Percentiles rank a stretch among this genome's conserved stretches.
phyloP scores from a whole-genome alignment of 2,888 invertebrate species.

The Athrips mouffetella region DNA sequence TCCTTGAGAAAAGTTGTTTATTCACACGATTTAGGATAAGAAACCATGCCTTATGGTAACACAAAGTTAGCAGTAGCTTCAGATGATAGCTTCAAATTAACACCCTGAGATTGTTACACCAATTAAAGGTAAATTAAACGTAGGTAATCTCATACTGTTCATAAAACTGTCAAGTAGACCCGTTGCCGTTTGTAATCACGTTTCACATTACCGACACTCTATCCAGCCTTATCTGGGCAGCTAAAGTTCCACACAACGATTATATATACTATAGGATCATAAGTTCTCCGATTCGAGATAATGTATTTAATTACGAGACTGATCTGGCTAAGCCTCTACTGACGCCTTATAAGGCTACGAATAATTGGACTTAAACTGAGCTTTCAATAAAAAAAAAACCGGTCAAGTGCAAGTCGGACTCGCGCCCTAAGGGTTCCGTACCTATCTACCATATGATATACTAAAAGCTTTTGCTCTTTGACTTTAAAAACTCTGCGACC shows the following conservation, averaged over 20 bases:
- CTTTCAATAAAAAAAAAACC: no score
- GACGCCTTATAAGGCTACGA: neutral
- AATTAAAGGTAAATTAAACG: conserved; percentile 10
- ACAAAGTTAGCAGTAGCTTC: no score
- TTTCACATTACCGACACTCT: conserved; percentile 45
- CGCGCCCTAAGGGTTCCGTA: no score
- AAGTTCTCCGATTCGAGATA: conserved; percentile 30
- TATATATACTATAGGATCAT: conserved; percentile 31
- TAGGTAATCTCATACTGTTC: conserved; percentile 8
- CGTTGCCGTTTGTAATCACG: conserved; percentile 30
- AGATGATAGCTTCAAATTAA: neutral
- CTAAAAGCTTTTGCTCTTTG: no score
- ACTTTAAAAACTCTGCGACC: no score
- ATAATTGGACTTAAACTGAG: neutral
- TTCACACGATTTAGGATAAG: no score
- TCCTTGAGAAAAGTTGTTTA: no score
- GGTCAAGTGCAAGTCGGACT: no score
- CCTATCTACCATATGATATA: no score
- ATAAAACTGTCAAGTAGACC: conserved; percentile 32
- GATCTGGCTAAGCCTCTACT: neutral
- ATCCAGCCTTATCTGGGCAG: conserved; percentile 41
- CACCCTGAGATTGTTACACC: conserved; percentile 4
- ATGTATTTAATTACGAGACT: conserved; percentile 2
- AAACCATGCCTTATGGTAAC: no score
- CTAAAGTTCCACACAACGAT: conserved; percentile 30